Conservation (phyloP, 2,888 invertebrate genomes). For the Frankliniella intonsa region DNA sequence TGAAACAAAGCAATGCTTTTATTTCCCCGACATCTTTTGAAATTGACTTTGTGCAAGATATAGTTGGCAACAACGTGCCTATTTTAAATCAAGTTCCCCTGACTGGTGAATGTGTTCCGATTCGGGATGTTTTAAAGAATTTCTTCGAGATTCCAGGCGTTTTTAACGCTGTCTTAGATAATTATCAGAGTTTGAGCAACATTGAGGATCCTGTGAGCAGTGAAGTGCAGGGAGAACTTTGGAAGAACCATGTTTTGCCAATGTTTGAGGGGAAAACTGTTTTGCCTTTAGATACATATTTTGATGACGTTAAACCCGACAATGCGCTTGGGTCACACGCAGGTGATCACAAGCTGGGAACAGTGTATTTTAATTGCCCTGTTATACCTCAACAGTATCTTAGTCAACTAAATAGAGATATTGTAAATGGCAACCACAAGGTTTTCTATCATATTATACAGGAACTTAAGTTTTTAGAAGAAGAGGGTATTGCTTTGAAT, state of each 20-base stretch:
- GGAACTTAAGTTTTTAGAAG: neutral
- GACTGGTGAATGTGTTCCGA: neutral
- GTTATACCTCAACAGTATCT: slow-evolving; percentile 32
- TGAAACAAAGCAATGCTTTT: neutral
- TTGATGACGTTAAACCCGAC: slow-evolving; percentile 35
- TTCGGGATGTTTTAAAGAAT: neutral
- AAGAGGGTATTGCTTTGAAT: neutral
- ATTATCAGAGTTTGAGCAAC: neutral
- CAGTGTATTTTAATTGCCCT: slow-evolving; percentile 34
- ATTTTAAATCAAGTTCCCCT: neutral
- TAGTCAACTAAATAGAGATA: slow-evolving; percentile 26
- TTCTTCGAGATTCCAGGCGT: neutral
- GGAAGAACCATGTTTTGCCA: neutral
- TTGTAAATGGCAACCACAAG: neutral
- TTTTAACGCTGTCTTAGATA: neutral
- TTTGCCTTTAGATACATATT: slow-evolving; percentile 34
- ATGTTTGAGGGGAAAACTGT: neutral
- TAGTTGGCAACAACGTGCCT: neutral
- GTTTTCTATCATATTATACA: neutral
- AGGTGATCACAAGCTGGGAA: slow-evolving; percentile 37
- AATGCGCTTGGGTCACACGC: slow-evolving; percentile 35
- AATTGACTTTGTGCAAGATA: neutral
- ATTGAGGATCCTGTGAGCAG: neutral
- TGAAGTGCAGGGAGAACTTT: neutral
- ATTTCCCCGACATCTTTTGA: neutral